A percentile compares a stretch with the other conserved stretches of the same genome.
Evolutionary conservation across 2,888 invertebrate genomes (phyloP).

Genomic region (Thecocarcelia acutangulata): DNA sequence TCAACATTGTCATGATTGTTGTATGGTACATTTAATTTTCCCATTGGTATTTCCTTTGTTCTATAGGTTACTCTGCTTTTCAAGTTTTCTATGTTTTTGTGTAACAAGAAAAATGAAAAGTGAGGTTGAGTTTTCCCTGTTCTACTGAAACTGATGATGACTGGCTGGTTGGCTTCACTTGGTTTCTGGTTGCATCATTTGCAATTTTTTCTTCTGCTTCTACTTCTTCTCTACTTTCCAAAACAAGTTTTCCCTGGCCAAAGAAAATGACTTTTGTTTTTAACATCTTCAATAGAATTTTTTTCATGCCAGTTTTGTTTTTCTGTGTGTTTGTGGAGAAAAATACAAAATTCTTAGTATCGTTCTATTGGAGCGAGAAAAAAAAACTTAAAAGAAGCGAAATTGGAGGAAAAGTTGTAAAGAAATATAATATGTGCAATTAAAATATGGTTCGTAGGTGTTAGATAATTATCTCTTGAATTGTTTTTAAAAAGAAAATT

Average conservation of each 20-base stretch:
- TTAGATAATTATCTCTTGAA: background rate
- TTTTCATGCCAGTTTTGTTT: constrained; percentile 3
- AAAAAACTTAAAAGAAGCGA: background rate
- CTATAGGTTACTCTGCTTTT: constrained; percentile 68
- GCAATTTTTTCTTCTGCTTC: background rate
- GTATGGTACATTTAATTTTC: constrained; percentile 59
- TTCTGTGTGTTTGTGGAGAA: constrained; percentile 27
- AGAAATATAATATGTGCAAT: constrained; percentile 7
- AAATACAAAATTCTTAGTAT: constrained; percentile 54
- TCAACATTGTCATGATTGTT: constrained; percentile 30
- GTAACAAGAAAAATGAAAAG: constrained; percentile 65
- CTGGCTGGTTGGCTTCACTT: constrained; percentile 50
- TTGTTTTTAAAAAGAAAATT: background rate
- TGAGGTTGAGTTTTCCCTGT: constrained; percentile 67
- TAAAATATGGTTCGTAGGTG: background rate
- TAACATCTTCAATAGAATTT: constrained; percentile 56
- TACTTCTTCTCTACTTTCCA: constrained; percentile 23
- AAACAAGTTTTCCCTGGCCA: constrained; percentile 55
- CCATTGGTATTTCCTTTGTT: constrained; percentile 68
- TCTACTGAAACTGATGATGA: constrained; percentile 52
- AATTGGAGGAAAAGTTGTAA: constrained; percentile 14
- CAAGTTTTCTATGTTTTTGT: constrained; percentile 65
- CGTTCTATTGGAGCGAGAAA: constrained; percentile 16
- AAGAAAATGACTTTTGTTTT: constrained; percentile 68
- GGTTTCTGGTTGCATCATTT: constrained; percentile 59